Evolutionary conservation across 2,888 invertebrate species (phyloP).

Genomic region (Tanytarsus gracilentus): DNA sequence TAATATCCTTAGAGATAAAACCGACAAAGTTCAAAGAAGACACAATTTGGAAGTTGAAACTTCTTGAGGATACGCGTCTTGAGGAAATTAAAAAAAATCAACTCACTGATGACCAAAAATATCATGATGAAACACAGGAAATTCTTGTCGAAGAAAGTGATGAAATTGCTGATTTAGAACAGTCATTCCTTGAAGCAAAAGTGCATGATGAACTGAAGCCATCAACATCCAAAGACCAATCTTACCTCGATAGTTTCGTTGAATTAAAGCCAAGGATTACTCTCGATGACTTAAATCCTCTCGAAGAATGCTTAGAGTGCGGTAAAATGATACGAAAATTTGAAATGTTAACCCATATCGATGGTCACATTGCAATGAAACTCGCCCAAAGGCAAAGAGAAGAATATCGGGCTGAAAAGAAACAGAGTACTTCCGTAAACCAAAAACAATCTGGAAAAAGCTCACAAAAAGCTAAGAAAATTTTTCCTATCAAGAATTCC

Average conservation of each 20-base stretch:
- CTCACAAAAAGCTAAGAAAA: slow-evolving; percentile 32
- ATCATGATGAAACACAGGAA: too few species aligned
- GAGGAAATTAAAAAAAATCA: neutral
- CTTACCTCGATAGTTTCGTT: slow-evolving; percentile 30
- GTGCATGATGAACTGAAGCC: neutral
- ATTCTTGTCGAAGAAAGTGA: too few species aligned
- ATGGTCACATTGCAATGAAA: slow-evolving; percentile 62
- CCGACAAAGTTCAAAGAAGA: slow-evolving; percentile 5
- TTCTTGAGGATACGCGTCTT: neutral
- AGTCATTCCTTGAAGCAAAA: too few species aligned
- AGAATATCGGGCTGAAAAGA: slow-evolving; percentile 36
- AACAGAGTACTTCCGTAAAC: slow-evolving; percentile 32
- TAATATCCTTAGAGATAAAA: slow-evolving; percentile 30
- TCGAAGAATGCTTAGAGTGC: slow-evolving; percentile 55
- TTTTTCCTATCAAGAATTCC: slow-evolving; percentile 31
- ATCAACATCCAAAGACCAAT: too few species aligned
- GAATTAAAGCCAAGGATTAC: neutral
- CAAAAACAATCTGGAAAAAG: slow-evolving; percentile 31
- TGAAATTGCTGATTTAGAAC: too few species aligned
- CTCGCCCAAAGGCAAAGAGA: slow-evolving; percentile 51
- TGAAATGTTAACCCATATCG: slow-evolving; percentile 56
- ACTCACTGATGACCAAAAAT: too few species aligned
- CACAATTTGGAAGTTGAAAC: neutral
- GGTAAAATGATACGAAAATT: slow-evolving; percentile 47
- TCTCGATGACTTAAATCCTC: slow-evolving; percentile 28